Percentiles rank a stretch among this genome's conserved stretches.
These are phyloP conservation scores for Allacma fusca DNA, from an alignment of 2,888 invertebrate species.

Conservation along the genomic window DNA sequence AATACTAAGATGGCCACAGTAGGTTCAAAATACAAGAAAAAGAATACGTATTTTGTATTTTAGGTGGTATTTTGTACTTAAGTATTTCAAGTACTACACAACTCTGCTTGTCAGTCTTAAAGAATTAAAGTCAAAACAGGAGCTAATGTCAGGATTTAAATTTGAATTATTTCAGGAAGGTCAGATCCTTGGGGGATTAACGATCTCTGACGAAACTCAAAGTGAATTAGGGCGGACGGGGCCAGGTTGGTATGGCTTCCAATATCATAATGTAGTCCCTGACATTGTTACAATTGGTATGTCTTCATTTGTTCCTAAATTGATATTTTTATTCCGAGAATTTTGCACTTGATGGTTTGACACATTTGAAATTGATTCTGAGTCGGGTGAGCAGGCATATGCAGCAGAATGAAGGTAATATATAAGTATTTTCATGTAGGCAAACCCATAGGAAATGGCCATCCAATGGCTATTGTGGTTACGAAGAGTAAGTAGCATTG, in stretches of 20 bases:
- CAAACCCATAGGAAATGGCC: constrained; percentile 71
- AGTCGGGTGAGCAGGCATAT: no score
- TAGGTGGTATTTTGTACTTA: no score
- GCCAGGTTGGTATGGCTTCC: constrained; percentile 70
- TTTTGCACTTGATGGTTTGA: no score
- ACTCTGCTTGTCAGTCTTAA: neutral
- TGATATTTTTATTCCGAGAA: no score
- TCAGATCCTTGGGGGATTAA: constrained; percentile 68
- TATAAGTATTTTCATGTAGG: no score
- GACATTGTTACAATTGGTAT: constrained; percentile 67
- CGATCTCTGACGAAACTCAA: constrained; percentile 71
- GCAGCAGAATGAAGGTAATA: no score
- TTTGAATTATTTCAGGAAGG: constrained; percentile 63
- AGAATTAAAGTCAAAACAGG: neutral
- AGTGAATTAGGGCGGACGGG: constrained; percentile 70
- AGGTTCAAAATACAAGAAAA: no score
- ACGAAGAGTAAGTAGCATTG: constrained; percentile 69
- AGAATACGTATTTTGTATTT: no score
- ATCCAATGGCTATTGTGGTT: constrained; percentile 69
- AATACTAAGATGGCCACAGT: no score
- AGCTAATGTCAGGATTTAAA: no score
- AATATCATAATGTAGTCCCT: constrained; percentile 66
- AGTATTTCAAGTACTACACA: no score
- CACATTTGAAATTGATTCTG: no score
- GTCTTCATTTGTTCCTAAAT: neutral